Evolutionary conservation across 2,113 vertebrate species (phyloP), one percentile per base, ranked within the genome.

Genomic region (Oriolus oriolus): DNA sequence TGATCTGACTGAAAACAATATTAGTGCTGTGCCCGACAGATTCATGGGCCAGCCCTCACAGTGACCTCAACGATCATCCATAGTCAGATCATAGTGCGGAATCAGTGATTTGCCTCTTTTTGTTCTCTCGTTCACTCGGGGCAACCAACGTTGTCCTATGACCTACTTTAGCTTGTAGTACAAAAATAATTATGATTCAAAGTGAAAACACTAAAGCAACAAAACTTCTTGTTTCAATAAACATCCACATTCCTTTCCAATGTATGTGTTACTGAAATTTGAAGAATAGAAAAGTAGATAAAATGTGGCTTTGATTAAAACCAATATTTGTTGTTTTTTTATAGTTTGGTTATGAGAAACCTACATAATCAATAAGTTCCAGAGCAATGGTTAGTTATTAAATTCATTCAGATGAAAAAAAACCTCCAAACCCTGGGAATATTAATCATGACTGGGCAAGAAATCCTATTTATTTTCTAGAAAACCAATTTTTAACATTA

Each of bases 141-240:
- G 9, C 33, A 81, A 37, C 19, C 13, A 79, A 21, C 22, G 18
- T 28, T 56, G 30, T 57, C 54, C 13, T 47, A 22, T 53, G 52
- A 39, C 23, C 45, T 82, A 61, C 52, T 83, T 84, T 35, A 90
- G 45, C 22, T 84, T 53, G 31, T 82, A 84, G 64, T 45, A 79
- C 30, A 90, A 19, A 76, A 82, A 60, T 81, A 90, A 77, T 93
- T 78, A 83, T n/a, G 53, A 84, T 28, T 85, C 45, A 27, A 61
- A 84, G 30, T 60, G 66, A 76, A 94, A 96, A 91, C 39, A 83
- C 30, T 50, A 79, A 80, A 80, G 74, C 37, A 82, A 56, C 7
- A 84, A 56, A 89, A 76, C 53, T 91, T 86, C 47, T 93, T 87
- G 66, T 96, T 96, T 95, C 90, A 96, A 87, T 96, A 94, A 96